A percentile compares a stretch with the other conserved stretches of the same genome.
Conservation (phyloP, 2,888 invertebrate genomes). For the Watsonalla cultraria region DNA sequence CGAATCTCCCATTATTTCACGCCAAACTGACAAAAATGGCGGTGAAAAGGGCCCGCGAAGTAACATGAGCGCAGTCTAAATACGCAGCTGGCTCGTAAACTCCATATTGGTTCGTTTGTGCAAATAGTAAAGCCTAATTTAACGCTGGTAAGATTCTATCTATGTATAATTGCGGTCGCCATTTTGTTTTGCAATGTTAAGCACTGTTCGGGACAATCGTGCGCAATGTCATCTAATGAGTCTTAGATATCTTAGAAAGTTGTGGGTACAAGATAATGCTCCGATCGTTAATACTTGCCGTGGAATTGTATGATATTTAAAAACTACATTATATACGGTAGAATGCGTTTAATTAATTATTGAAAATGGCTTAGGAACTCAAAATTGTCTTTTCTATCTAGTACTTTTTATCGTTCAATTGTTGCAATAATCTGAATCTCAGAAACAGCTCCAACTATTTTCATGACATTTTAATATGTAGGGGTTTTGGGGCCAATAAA, state of each 20-base stretch:
- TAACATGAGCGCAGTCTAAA: slow-evolving; percentile 29
- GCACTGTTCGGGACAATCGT: slow-evolving; percentile 24
- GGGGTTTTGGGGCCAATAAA: too few relatives aligned
- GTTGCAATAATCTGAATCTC: too few relatives aligned
- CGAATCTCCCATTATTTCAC: slow-evolving; percentile 41
- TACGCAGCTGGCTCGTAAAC: slow-evolving; percentile 42
- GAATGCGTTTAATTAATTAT: not conserved
- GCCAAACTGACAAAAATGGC: slow-evolving; percentile 61
- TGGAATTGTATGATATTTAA: not conserved
- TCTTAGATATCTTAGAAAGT: slow-evolving; percentile 37
- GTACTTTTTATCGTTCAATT: too few relatives aligned
- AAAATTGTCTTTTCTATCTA: too few relatives aligned
- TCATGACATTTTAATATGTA: too few relatives aligned
- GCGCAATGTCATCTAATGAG: slow-evolving; percentile 38
- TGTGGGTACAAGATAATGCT: not conserved
- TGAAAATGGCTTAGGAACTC: too few relatives aligned
- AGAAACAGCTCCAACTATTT: too few relatives aligned
- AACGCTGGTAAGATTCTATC: slow-evolving; percentile 38
- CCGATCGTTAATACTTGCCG: not conserved
- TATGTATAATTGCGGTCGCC: slow-evolving; percentile 45
- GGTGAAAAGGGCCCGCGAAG: slow-evolving; percentile 44
- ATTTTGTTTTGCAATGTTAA: slow-evolving; percentile 49
- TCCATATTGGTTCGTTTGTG: slow-evolving; percentile 44
- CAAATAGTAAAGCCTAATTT: slow-evolving; percentile 48
- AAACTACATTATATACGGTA: not conserved